Evolutionary conservation across 92 coral and sea anemone genomes (phyloP).

Genomic region (Palythoa caribaeorum): DNA sequence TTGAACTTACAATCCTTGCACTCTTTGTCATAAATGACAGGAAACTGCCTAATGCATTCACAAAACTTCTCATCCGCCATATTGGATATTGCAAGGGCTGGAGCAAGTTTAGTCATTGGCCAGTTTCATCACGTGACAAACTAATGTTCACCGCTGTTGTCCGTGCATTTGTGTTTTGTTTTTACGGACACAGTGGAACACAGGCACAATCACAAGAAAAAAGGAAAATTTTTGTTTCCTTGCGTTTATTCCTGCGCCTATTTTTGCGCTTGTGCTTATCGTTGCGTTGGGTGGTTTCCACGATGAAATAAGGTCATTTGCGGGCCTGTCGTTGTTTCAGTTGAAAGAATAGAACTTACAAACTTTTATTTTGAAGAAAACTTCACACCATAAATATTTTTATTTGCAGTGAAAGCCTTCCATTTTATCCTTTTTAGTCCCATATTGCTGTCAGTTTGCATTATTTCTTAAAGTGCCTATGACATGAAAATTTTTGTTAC

Average conservation of each 20-base stretch:
- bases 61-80: conserved; percentile 13
- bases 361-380: no score
- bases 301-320: neutral
- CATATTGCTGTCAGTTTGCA: no score
- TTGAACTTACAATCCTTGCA: neutral
- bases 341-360: no score
- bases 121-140: conserved; percentile 17
- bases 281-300: conserved; percentile 17
- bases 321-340: no score
- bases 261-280: conserved; percentile 21
- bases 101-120: neutral
- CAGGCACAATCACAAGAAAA: neutral
- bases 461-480: no score
- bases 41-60: conserved; percentile 16
- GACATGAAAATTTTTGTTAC: no score
- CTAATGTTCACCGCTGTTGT: neutral
- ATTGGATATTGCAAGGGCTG: conserved; percentile 9
- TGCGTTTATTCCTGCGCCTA: conserved; percentile 22
- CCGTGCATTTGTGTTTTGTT: conserved; percentile 13
- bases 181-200: conserved; percentile 18
- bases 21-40: conserved; percentile 5
- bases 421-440: no score
- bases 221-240: neutral
- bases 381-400: no score
- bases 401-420: no score